Evolutionary conservation across 2,888 invertebrate genomes (phyloP).

Genomic region (Diabrotica balteata): DNA sequence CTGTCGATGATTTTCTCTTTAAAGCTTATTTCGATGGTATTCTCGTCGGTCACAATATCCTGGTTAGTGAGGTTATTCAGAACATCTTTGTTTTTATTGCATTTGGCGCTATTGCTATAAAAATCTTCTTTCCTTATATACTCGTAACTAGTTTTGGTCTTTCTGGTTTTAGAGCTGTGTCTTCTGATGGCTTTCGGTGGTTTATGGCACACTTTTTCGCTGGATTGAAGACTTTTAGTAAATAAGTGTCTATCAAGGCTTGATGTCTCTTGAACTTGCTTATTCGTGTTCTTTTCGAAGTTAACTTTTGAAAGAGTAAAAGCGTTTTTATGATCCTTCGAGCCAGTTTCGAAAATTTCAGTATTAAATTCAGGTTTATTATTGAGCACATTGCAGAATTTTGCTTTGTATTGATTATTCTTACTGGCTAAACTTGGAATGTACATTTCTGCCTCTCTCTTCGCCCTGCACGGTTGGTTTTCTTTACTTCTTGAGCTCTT

Average conservation of each 20-base stretch:
- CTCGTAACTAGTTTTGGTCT: constrained; percentile 56
- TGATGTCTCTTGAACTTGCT: constrained; percentile 55
- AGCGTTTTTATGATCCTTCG: constrained; percentile 37
- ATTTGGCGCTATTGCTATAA: constrained; percentile 48
- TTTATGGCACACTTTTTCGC: constrained; percentile 70
- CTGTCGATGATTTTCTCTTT: constrained; percentile 57
- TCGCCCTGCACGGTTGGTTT: constrained; percentile 42
- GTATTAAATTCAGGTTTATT: constrained; percentile 57
- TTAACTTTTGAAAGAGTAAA: constrained; percentile 47
- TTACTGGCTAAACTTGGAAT: constrained; percentile 65
- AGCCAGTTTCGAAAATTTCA: constrained; percentile 52
- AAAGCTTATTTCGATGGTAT: constrained; percentile 56
- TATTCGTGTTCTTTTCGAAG: constrained; percentile 48
- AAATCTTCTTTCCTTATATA: constrained; percentile 59
- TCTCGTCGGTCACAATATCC: constrained; percentile 48
- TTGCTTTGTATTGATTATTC: constrained; percentile 65
- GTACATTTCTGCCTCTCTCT: constrained; percentile 60
- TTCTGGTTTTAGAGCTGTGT: constrained; percentile 65
- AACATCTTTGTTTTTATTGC: constrained; percentile 36
- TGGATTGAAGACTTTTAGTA: constrained; percentile 57
- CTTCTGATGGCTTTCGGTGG: constrained; percentile 76
- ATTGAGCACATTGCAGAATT: constrained; percentile 59
- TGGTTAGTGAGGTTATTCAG: constrained; percentile 44
- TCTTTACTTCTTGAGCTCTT: constrained; percentile 41
- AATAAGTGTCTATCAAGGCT: constrained; percentile 60